Conservation (phyloP, 2,113 vertebrate species). For the Seriola aureovittata region DNA sequence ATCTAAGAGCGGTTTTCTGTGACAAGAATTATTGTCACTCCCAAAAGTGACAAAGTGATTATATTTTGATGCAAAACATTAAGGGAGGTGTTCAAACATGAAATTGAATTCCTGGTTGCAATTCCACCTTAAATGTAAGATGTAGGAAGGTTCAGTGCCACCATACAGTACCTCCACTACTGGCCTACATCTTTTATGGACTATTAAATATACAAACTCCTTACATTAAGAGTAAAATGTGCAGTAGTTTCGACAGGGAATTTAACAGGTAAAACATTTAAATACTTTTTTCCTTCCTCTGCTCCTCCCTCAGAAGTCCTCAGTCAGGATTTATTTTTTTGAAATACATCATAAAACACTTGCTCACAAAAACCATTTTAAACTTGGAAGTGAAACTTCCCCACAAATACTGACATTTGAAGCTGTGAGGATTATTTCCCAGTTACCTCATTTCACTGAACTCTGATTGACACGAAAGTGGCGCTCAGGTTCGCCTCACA, state of each 20-base stretch:
- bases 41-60: slow-evolving; percentile 25
- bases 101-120: slow-evolving; percentile 26
- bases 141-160: background rate
- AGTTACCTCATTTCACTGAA: background rate
- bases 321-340: background rate
- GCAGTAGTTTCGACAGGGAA: background rate
- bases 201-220: slow-evolving; percentile 17
- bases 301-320: background rate
- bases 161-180: background rate
- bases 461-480: too few species aligned
- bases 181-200: background rate
- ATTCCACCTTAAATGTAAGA: slow-evolving; percentile 10
- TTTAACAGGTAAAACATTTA: background rate
- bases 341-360: background rate
- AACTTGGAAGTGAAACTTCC: background rate
- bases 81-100: background rate
- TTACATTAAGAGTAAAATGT: background rate
- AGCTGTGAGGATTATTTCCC: background rate
- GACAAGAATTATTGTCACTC: slow-evolving; percentile 19
- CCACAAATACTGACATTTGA: too few species aligned
- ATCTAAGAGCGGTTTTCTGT: background rate
- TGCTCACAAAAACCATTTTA: background rate
- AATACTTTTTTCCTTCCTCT: background rate
- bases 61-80: slow-evolving; percentile 13
- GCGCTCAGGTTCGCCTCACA: too few species aligned